A percentile compares a stretch with the other conserved stretches of the same genome.
These are phyloP conservation scores for Pavo muticus DNA, from an alignment of 2,113 vertebrate species.

Conservation along the genomic window DNA sequence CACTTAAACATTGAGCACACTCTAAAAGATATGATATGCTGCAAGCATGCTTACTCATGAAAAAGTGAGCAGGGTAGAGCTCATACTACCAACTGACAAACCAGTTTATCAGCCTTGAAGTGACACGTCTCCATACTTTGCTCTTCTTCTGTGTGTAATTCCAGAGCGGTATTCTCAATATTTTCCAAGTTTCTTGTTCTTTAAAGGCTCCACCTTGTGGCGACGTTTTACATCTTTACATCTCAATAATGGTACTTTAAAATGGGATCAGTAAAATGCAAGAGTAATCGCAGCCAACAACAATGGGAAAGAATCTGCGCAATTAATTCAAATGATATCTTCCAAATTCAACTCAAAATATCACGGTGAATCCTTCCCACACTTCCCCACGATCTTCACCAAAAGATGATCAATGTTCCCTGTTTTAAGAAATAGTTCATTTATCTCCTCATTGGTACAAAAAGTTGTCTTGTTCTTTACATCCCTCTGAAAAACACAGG, in stretches of 20 bases:
- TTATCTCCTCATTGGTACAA: background rate
- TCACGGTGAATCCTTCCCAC: background rate
- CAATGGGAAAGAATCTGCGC: background rate
- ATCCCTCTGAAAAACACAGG: background rate
- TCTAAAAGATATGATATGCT: background rate
- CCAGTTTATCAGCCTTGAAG: background rate
- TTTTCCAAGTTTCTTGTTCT: background rate
- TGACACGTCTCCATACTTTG: background rate
- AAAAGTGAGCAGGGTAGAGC: background rate
- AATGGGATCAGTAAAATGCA: background rate
- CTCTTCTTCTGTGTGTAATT: background rate
- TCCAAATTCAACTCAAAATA: background rate
- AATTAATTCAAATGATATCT: background rate
- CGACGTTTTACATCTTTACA: background rate
- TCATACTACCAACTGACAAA: background rate
- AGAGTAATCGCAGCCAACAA: background rate
- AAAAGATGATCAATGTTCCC: background rate
- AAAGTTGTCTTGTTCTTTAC: background rate
- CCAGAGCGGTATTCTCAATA: background rate
- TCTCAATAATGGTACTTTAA: background rate
- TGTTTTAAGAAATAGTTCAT: background rate
- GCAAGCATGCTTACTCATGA: background rate
- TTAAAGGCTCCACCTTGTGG: constrained; percentile 57
- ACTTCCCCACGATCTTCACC: background rate
- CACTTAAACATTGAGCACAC: background rate